Conservation (phyloP, 2,888 invertebrate genomes). For the Hoplodrina blanda region DNA sequence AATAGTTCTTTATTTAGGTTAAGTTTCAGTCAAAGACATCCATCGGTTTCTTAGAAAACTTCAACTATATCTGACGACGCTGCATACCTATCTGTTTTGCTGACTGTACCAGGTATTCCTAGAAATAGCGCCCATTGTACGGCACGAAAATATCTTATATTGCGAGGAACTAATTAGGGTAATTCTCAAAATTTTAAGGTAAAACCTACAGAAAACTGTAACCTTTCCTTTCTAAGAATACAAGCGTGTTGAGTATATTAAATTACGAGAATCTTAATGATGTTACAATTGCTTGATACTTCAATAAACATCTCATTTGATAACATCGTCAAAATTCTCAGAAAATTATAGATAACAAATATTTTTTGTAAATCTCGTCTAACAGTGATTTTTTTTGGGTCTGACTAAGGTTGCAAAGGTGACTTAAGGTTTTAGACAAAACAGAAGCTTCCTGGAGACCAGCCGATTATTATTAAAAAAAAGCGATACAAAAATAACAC, state of each 20-base stretch:
- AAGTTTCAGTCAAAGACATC: no score
- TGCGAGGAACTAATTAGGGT: neutral
- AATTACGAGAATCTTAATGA: conserved; percentile 8
- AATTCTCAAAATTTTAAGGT: neutral
- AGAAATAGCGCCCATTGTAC: neutral
- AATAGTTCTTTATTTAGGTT: no score
- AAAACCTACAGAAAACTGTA: neutral
- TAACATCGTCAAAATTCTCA: neutral
- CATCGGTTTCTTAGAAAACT: no score
- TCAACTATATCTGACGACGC: no score
- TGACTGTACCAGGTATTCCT: no score
- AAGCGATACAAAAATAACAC: no score
- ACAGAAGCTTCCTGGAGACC: no score
- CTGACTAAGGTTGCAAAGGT: neutral
- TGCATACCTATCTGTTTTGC: no score
- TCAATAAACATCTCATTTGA: conserved; percentile 1
- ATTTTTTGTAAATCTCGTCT: neutral
- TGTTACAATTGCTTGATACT: conserved; percentile 7
- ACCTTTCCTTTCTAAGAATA: neutral
- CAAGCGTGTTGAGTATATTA: neutral
- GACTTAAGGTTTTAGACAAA: no score
- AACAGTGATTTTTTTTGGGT: neutral
- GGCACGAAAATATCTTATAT: neutral
- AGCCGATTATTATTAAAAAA: no score
- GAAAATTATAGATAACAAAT: neutral